Conservation (phyloP, 1,140 invertebrate species). For the Lasioglossum baleicum region DNA sequence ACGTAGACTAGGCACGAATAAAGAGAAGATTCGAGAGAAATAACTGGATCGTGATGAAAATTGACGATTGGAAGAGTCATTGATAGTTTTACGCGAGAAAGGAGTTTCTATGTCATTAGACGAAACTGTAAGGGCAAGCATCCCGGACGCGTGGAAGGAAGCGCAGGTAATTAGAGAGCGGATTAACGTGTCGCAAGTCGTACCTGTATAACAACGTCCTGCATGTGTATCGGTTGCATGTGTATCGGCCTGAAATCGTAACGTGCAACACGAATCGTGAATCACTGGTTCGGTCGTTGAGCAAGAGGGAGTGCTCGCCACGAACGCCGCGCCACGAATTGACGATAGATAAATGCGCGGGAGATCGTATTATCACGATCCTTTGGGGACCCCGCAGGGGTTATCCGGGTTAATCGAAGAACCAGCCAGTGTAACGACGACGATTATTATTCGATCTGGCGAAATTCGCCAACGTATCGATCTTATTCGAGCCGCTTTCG, state of each 20-base stretch:
- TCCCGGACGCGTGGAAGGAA: conserved; percentile 27
- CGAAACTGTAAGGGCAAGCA: neutral
- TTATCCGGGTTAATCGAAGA: conserved; percentile 70
- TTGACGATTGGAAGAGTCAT: no score
- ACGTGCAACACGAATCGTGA: conserved; percentile 63
- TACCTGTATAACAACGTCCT: conserved; percentile 8
- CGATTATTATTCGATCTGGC: conserved; percentile 56
- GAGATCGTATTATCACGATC: conserved; percentile 67
- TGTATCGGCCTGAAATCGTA: conserved; percentile 48
- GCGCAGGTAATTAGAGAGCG: conserved; percentile 42
- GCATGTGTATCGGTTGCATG: neutral
- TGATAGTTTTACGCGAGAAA: no score
- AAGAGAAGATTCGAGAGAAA: no score
- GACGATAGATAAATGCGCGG: conserved; percentile 62
- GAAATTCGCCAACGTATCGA: conserved; percentile 46
- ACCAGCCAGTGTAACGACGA: conserved; percentile 44
- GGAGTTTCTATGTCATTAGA: neutral
- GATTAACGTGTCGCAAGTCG: conserved; percentile 48
- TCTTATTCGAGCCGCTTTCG: conserved; percentile 30
- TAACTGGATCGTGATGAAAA: no score
- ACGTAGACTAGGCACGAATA: no score
- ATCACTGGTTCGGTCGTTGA: conserved; percentile 60
- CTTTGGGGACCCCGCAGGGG: conserved; percentile 47
- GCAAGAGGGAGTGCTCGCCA: conserved; percentile 51
- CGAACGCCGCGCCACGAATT: conserved; percentile 48